These are phyloP conservation scores for Barypeithes pellucidus DNA, from an alignment of 2,888 invertebrate species.

Conservation along the genomic window DNA sequence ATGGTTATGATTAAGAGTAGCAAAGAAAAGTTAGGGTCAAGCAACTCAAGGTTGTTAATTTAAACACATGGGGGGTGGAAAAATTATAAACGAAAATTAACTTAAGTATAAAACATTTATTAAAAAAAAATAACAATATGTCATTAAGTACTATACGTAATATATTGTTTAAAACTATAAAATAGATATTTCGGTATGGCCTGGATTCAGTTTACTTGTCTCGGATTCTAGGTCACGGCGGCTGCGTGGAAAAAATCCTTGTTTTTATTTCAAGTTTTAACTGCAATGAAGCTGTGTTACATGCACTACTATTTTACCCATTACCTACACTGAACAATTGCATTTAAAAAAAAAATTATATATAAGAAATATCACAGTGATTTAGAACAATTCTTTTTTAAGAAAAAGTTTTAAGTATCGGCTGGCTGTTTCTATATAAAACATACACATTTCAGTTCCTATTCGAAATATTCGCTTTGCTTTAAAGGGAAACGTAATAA, in stretches of 20 bases:
- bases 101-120: conserved; percentile 63
- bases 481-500: too few species aligned
- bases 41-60: conserved; percentile 53
- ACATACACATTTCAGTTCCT: too few species aligned
- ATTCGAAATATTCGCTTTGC: too few species aligned
- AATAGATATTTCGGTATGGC: conserved; percentile 58
- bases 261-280: conserved; percentile 34
- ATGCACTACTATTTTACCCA: conserved; percentile 51
- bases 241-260: conserved; percentile 63
- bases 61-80: conserved; percentile 56
- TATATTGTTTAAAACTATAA: conserved; percentile 49
- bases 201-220: conserved; percentile 65
- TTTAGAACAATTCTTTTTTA: neutral
- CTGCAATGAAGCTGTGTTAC: conserved; percentile 42
- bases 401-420: neutral
- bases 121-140: conserved; percentile 59
- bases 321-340: conserved; percentile 32
- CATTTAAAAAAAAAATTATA: conserved; percentile 7
- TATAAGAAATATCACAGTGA: conserved; percentile 17
- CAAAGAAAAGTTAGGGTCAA: conserved; percentile 34
- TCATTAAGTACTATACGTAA: conserved; percentile 56
- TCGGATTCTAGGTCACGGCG: conserved; percentile 64
- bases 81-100: conserved; percentile 56
- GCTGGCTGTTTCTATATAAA: too few species aligned
- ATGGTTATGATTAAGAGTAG: conserved; percentile 8